These are phyloP conservation scores for Coregonus suidteri DNA, from an alignment of 2,797 vertebrate species.

Conservation along the genomic window DNA sequence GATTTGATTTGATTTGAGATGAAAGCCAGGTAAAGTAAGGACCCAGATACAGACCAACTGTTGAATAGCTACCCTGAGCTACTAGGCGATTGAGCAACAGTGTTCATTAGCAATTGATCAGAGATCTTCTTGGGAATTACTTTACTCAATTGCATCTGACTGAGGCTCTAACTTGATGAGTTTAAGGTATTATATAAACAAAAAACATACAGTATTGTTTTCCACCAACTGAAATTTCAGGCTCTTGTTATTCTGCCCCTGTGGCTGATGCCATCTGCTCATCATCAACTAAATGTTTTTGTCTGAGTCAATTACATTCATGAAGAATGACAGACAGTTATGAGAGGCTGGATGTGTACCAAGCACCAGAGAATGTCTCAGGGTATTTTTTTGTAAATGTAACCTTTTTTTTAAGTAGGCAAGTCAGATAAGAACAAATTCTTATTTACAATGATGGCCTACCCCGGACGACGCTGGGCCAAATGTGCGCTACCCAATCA, in stretches of 20 bases:
- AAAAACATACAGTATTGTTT: constrained; percentile 50
- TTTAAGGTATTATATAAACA: constrained; percentile 52
- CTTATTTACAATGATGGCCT: no score
- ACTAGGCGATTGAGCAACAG: constrained; percentile 46
- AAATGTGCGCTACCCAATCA: no score
- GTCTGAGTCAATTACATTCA: constrained; percentile 66
- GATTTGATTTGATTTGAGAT: no score
- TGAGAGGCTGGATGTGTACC: constrained; percentile 47
- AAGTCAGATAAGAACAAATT: no score
- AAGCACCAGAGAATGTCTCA: constrained; percentile 32
- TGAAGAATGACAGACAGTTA: constrained; percentile 58
- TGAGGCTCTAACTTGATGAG: constrained; percentile 52
- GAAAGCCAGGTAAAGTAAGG: neutral
- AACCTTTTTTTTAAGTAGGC: no score
- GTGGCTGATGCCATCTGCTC: constrained; percentile 72
- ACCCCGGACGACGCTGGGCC: no score
- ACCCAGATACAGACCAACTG: neutral
- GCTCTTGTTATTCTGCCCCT: constrained; percentile 55
- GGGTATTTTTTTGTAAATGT: constrained; percentile 6
- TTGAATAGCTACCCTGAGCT: constrained; percentile 3
- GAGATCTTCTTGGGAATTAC: constrained; percentile 52
- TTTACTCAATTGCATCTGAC: constrained; percentile 63
- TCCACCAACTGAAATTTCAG: constrained; percentile 20
- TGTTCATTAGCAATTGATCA: constrained; percentile 56
- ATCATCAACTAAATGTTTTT: constrained; percentile 72